Base-by-base conservation (phyloP, 2,888 invertebrate genomes). In the Apamea crenata region DNA sequence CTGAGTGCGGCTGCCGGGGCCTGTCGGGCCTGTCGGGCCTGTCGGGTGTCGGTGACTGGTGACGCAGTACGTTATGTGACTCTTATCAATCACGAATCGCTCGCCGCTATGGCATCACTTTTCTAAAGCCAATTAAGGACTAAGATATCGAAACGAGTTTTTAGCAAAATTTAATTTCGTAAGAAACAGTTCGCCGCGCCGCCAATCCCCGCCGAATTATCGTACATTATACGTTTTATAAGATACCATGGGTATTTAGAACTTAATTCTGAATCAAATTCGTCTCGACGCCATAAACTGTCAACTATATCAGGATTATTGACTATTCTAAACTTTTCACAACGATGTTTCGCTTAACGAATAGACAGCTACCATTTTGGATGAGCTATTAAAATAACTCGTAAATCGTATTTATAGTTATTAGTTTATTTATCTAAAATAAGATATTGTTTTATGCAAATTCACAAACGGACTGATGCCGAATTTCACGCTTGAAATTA, bases 261-360 rank as follows among this genome's bases (percentile, higher is more conserved):
- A 91, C 93, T 93, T 91, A 92, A 94, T 94, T 93, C 90, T 12
- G 89, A 90, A 89, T 92, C 86, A 88, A 89, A 90, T 91, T 86
- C 86, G 88, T 89, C 90, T 90, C 88, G 91, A 87, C 89, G 87
- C 89, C 86, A 87, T 93, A 92, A 92, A 87, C 93, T 93, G 94
- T 93, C 92, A 88, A 88, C 91, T 94, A 92, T 93, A 91, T 93
- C 91, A 91, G 91, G 88, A 93, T 94, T 93, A 93, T 91, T 84
- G 88, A 87, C 89, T 88, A 87, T 91, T 91, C 88, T 77, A 91
- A 83, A 84, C 89, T 89, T 91, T 91, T 90, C 90, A 84, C 87
- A 85, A 88, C 86, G 78, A 85, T 89, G 90, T 91, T 90, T 91
- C 90, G 88, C 91, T 90, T 85, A 86, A 87, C 85, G 74, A 83